phyloP scores from a whole-genome alignment of 2,888 invertebrate genomes.

The Pharmacophagus antenor region DNA sequence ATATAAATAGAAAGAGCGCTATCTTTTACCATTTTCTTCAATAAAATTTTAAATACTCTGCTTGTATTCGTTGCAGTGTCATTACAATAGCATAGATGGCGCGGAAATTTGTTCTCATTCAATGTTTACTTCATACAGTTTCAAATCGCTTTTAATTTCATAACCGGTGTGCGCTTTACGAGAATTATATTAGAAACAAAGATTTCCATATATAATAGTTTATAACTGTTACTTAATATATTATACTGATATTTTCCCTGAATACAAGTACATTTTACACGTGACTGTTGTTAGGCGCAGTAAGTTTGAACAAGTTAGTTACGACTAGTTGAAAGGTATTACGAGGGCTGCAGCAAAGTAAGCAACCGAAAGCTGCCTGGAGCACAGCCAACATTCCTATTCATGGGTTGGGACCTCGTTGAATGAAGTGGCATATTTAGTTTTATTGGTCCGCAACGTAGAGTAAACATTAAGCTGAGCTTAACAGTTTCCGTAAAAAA shows the following conservation, averaged over 20 bases:
- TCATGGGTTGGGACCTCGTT: conserved; percentile 51
- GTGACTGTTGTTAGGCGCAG: conserved; percentile 25
- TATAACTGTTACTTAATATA: too few relatives aligned
- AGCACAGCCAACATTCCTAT: conserved; percentile 57
- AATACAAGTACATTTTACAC: not conserved
- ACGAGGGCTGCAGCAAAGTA: conserved; percentile 43
- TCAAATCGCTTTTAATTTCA: too few relatives aligned
- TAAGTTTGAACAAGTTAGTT: conserved; percentile 34
- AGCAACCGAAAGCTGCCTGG: conserved; percentile 50
- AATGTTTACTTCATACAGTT: too few relatives aligned
- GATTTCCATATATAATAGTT: not conserved
- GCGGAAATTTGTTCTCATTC: too few relatives aligned
- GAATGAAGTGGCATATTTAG: conserved; percentile 52
- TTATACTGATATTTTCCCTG: not conserved
- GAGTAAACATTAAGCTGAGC: not conserved
- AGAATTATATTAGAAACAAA: not conserved
- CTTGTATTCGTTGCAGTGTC: too few relatives aligned
- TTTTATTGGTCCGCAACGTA: conserved; percentile 9
- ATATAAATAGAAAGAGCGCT: too few relatives aligned
- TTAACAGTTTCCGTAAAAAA: not conserved
- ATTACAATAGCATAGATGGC: too few relatives aligned
- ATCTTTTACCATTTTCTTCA: too few relatives aligned
- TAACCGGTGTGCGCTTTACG: not conserved
- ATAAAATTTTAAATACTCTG: too few relatives aligned
- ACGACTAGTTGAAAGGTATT: conserved; percentile 31